These are phyloP conservation scores for Ennomos quercinarius DNA, from an alignment of 2,888 invertebrate species.

Conservation along the genomic window DNA sequence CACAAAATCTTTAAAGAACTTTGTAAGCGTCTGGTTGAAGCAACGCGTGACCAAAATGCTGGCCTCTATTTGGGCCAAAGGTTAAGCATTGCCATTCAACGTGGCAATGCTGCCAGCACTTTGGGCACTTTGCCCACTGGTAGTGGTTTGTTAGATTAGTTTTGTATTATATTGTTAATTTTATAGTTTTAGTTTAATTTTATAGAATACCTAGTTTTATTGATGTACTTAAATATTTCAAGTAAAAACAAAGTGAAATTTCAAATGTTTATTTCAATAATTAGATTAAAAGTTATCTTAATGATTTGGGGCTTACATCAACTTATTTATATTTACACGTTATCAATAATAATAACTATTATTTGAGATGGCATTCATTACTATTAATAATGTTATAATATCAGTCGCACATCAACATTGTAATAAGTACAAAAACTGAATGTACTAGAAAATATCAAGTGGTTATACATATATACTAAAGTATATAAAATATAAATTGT, in stretches of 20 bases:
- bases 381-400: conserved; percentile 32
- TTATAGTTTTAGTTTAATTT: too few species aligned
- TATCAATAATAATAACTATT: conserved; percentile 33
- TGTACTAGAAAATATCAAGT: conserved; percentile 3
- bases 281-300: conserved; percentile 38
- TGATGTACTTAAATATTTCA: too few species aligned
- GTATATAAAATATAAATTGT: conserved; percentile 7
- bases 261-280: conserved; percentile 44
- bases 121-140: too few species aligned
- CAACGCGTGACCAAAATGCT: too few species aligned
- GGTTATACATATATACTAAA: conserved; percentile 9
- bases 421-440: conserved; percentile 13
- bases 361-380: conserved; percentile 44
- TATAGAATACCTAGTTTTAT: too few species aligned
- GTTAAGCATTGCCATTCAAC: too few species aligned
- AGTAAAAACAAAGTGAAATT: conserved; percentile 13
- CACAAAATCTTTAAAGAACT: too few species aligned
- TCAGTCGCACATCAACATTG: conserved; percentile 43
- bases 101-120: too few species aligned
- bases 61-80: too few species aligned
- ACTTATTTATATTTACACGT: conserved; percentile 38
- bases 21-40: too few species aligned
- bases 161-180: too few species aligned
- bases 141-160: too few species aligned
- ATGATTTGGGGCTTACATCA: conserved; percentile 41